Evolutionary conservation across 1,140 invertebrate genomes (phyloP), one percentile per base, ranked within the genome.

Genomic region (Drosophila sp.): DNA sequence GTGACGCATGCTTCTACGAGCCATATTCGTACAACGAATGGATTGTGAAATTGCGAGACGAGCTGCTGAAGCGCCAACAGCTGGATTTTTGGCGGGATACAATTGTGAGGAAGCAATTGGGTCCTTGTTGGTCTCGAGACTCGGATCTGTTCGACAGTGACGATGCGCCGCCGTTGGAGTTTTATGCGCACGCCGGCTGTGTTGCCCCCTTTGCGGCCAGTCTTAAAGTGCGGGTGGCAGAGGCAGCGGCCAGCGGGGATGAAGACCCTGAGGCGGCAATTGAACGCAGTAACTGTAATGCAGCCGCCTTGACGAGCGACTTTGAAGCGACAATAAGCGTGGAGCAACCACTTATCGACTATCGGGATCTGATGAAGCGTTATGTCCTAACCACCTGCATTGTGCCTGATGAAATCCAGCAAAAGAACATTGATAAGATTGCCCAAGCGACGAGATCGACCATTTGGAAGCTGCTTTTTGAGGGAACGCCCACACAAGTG

Each of bases 121-220:
- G 90, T 7, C 78, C 87, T 0, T 89, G 90, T 36, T 91, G 86
- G 82, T 82, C 82, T 0, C 76, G 78, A 0, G 90, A 91, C 27
- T 89, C 80, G 5, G 90, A 91, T 71, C 56, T 74, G 2, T 90
- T 90, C 40, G 90, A 91, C 25, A 27, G 64, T 7, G 70, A 76
- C 2, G 86, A 91, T 9, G 78, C 75, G 36, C 73, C 78, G 0
- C 76, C 84, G 1, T 11, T 80, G 32, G 80, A 87, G 32, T 91
- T 91, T 41, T 91, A 91, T 48, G 80, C 80, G 13, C 70, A 78
- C 29, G 90, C 77, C 14, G 90, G 82, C 1, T 91, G 90, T 40
- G 64, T 73, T 5, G 90, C 90, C 0, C 86, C 86, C 0, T 89
- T 90, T 59, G 78, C 86, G 0, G 78, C 78, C 40, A 89, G 82